Percentiles rank a stretch among this genome's conserved stretches.
Conservation (phyloP, 2,797 vertebrate species). For the Sebastes oblongus region DNA sequence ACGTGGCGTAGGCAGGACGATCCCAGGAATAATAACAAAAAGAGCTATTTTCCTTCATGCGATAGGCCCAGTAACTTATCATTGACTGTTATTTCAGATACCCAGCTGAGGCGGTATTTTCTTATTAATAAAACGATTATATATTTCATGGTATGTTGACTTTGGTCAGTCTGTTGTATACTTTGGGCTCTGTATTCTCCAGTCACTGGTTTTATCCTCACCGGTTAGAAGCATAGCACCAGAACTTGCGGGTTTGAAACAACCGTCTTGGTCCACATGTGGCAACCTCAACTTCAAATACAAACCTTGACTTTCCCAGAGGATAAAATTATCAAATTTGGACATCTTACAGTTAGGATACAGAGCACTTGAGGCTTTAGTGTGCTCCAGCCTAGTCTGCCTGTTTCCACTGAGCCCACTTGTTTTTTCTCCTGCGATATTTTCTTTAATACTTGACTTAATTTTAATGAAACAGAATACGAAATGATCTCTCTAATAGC, state of each 20-base stretch:
- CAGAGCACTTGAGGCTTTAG: not conserved
- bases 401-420: constrained; percentile 9
- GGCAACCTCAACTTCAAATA: constrained; percentile 21
- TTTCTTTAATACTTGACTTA: constrained; percentile 10
- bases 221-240: constrained; percentile 10
- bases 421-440: constrained; percentile 28
- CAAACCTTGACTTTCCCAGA: constrained; percentile 22
- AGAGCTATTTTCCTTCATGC: constrained; percentile 2
- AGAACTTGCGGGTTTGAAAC: constrained; percentile 37
- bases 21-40: constrained; percentile 10
- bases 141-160: constrained; percentile 43
- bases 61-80: constrained; percentile 23
- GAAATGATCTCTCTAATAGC: not conserved
- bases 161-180: constrained; percentile 42
- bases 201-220: constrained; percentile 36
- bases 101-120: constrained; percentile 12
- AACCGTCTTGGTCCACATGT: constrained; percentile 29
- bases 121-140: constrained; percentile 32
- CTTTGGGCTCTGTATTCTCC: constrained; percentile 44
- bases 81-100: constrained; percentile 21
- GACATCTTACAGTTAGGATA: constrained; percentile 7
- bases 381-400: constrained; percentile 4
- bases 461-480: not conserved
- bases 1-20: not conserved
- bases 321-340: constrained; percentile 41